Evolutionary conservation across 1,140 invertebrate species (phyloP), one percentile per base, ranked within the genome.

Genomic region (Aphaenogaster rudis): DNA sequence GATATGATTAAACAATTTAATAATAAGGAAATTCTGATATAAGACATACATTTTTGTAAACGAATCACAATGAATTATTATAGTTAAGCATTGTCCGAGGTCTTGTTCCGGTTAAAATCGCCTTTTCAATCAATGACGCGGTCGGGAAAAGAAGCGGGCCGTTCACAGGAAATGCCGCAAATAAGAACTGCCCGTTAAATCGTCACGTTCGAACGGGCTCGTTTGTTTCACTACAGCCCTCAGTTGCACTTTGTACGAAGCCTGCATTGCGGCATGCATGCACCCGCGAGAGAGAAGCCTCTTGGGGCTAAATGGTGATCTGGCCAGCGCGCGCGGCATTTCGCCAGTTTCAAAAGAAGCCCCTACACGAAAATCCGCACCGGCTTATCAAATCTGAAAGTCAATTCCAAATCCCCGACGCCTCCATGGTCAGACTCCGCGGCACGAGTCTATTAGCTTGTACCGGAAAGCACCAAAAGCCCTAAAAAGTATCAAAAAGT

Each of bases 351-450:
- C 80, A 84, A 74, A 72, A 84, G 80, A 84, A 84, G n/a, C 33
- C 80, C 15, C 21, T 63, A 76, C 71, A 45, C 15, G 48, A 69
- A 45, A 74, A 39, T 82, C 69, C 39, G 54, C 54, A 45, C 69
- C 80, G 69, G 80, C 67, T 74, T 82, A 82, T 82, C 80, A 57
- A 84, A 84, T 84, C 54, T 84, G 69, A 84, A 84, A 84, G 80
- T 84, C 80, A 84, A 84, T 84, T 76, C 69, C 33, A 28, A 28
- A 17, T 28, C 42, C 28, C 39, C 21, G 59, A 21, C 76, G 78
- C 78, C 48, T 80, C 48, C 36, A n/a, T 42, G 54, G 39, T 54
- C 9, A 54, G 39, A 57, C 9, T 42, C 3, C 36, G 13, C 54
- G 42, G 69, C 54, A 48, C 54, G 54, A 84, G 59, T 76, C 80